Evolutionary conservation across 2,113 vertebrate species (phyloP).

Genomic region (Albula glossodonta): DNA sequence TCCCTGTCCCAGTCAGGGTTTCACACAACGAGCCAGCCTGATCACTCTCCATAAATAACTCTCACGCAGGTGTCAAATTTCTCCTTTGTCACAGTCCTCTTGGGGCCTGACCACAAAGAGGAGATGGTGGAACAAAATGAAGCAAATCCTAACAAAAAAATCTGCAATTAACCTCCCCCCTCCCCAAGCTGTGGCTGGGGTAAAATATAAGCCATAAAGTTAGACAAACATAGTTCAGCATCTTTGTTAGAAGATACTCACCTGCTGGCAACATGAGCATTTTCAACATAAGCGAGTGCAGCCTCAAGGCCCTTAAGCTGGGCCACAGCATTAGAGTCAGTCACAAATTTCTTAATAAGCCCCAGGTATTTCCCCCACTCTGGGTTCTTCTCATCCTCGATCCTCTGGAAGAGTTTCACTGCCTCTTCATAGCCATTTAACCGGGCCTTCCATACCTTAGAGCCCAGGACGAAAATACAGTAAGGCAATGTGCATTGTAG

Average conservation of each 20-base stretch:
- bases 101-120: not conserved
- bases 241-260: slow-evolving; percentile 68
- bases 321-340: slow-evolving; percentile 94
- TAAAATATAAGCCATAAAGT: not conserved
- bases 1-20: not conserved
- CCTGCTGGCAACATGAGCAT: slow-evolving; percentile 91
- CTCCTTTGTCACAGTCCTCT: slow-evolving; percentile 15
- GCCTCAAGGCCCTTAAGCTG: slow-evolving; percentile 97
- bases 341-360: slow-evolving; percentile 94
- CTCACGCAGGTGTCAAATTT: slow-evolving; percentile 33
- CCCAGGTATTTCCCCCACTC: slow-evolving; percentile 97
- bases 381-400: slow-evolving; percentile 92
- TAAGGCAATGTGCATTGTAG: not conserved
- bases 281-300: slow-evolving; percentile 84
- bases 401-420: slow-evolving; percentile 90
- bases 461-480: slow-evolving; percentile 31
- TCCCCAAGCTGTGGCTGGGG: not conserved
- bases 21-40: slow-evolving; percentile 5
- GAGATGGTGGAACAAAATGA: not conserved
- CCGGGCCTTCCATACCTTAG: slow-evolving; percentile 95
- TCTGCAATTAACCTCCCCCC: not conserved
- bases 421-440: slow-evolving; percentile 95
- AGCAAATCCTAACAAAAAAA: not conserved
- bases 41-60: slow-evolving; percentile 36
- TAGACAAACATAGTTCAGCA: not conserved